A percentile compares a stretch with the other conserved stretches of the same genome.
These are phyloP conservation scores for Strigamia maritima DNA, from an alignment of 2,888 invertebrate species.

Conservation along the genomic window DNA sequence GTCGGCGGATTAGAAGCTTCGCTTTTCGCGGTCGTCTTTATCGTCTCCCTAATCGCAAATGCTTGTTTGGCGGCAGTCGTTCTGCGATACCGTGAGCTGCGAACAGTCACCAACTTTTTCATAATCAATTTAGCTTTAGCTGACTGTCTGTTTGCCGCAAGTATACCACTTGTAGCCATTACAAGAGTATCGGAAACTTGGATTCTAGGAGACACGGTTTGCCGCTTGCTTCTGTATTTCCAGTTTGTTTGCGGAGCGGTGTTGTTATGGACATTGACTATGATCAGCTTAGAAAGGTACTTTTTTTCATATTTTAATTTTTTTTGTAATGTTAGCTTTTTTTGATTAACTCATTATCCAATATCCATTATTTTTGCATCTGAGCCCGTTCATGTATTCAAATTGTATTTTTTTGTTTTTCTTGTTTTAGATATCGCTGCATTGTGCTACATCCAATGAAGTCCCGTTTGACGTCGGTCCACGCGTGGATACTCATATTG, in stretches of 20 bases:
- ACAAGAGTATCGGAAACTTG: slow-evolving; percentile 20
- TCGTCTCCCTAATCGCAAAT: slow-evolving; percentile 25
- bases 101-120: slow-evolving; percentile 38
- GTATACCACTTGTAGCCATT: slow-evolving; percentile 29
- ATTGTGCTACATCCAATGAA: slow-evolving; percentile 28
- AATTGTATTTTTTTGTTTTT: too few species aligned
- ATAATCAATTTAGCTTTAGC: slow-evolving; percentile 36
- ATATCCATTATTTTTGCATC: too few species aligned
- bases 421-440: slow-evolving; percentile 38
- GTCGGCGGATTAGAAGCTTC: slow-evolving; percentile 22
- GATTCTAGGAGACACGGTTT: slow-evolving; percentile 15
- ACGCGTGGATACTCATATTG: not conserved
- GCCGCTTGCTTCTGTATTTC: not conserved
- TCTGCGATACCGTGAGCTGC: not conserved
- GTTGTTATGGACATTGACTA: slow-evolving; percentile 34
- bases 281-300: slow-evolving; percentile 36
- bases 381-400: too few species aligned
- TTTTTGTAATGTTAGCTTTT: too few species aligned
- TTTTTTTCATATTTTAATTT: not conserved
- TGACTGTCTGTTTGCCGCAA: slow-evolving; percentile 30
- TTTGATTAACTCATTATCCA: too few species aligned
- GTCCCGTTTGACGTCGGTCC: not conserved
- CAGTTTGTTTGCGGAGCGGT: slow-evolving; percentile 36
- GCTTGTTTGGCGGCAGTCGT: not conserved
- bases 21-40: slow-evolving; percentile 4